phyloP scores from a whole-genome alignment of 92 coral and sea anemone genomes.

The Umimayanthus kanabou region DNA sequence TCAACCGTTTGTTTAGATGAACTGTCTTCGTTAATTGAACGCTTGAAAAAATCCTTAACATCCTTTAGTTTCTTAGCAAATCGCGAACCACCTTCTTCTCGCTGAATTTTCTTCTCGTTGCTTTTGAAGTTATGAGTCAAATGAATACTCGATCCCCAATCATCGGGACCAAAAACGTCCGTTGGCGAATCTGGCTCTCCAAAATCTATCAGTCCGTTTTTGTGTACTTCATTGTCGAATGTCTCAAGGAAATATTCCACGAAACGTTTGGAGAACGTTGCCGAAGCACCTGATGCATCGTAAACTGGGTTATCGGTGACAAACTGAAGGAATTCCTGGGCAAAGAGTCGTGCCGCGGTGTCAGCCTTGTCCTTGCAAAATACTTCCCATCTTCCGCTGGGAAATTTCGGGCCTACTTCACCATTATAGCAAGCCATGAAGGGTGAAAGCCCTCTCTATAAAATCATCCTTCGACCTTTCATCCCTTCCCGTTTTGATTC shows the following conservation, averaged over 20 bases:
- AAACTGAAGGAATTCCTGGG: slow-evolving; percentile 93
- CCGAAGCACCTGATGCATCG: slow-evolving; percentile 91
- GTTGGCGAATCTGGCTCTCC: slow-evolving; percentile 98
- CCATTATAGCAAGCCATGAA: slow-evolving; percentile 95
- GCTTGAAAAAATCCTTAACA: slow-evolving; percentile 88
- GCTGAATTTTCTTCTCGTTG: slow-evolving; percentile 57
- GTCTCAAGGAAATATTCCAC: slow-evolving; percentile 87
- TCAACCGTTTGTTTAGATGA: slow-evolving; percentile 43
- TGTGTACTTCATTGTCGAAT: slow-evolving; percentile 89
- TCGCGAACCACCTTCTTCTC: slow-evolving; percentile 62
- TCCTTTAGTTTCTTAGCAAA: slow-evolving; percentile 67
- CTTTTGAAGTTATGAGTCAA: slow-evolving; percentile 77
- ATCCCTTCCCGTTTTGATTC: slow-evolving; percentile 1
- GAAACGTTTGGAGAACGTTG: slow-evolving; percentile 91
- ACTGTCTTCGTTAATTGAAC: slow-evolving; percentile 71
- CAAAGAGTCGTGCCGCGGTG: slow-evolving; percentile 84
- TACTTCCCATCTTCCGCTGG: slow-evolving; percentile 96
- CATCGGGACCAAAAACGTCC: slow-evolving; percentile 86
- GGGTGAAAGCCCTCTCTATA: slow-evolving; percentile 44
- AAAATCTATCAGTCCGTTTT: slow-evolving; percentile 78
- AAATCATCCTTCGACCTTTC: slow-evolving; percentile 23
- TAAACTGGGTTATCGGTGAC: slow-evolving; percentile 93
- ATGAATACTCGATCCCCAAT: slow-evolving; percentile 89
- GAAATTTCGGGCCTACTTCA: slow-evolving; percentile 81
- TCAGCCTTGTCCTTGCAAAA: slow-evolving; percentile 94